Evolutionary conservation across 2,113 vertebrate genomes (phyloP), one percentile per base, ranked within the genome.

Genomic region (Vanacampus margaritifer): DNA sequence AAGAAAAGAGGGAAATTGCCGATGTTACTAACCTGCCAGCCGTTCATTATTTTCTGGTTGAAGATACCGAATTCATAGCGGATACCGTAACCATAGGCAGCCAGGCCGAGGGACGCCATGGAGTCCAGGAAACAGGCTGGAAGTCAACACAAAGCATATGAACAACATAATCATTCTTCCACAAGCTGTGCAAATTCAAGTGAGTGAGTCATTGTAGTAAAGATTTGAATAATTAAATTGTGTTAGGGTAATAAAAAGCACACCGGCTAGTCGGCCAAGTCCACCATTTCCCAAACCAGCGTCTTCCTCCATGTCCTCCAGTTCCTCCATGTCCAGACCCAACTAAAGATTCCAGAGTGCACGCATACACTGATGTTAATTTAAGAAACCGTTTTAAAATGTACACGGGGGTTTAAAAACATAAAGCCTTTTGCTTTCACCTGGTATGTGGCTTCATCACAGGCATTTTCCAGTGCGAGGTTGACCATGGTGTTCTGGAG

Each of bases 51-150:
- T 85, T 94, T 95, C 89, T 96, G 94, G 80, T 95, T 96, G 89
- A 96, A 96, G 89, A 96, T 96, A 13, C 95, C 95, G 37, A 95
- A 96, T 79, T 96, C 95, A 36, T 96, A 96, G 61, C 95, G 95
- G 77, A 96, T 96, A 17, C 95, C 95, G 0, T 96, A 96, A 72
- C 95, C 95, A 1, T 96, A 96, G 53, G 91, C 93, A 58, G 95
- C 94, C 72, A 96, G 87, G 23, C 95, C 95, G 79, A 96, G 87
- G 0, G 94, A 93, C 0, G 95, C 95, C 95, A 96, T 96, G 46
- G 95, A 96, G 86, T 96, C 95, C 79, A 96, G 86, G 84, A 95
- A 96, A 78, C 94, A 96, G 48, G 94, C 94, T 95, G 65, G 67
- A 71, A 73, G 53, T 11, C 62, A 65, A 69, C 26, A 69, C 19